Evolutionary conservation across 2,113 vertebrate genomes (phyloP).

Genomic region (Stegostoma tigrinum): DNA sequence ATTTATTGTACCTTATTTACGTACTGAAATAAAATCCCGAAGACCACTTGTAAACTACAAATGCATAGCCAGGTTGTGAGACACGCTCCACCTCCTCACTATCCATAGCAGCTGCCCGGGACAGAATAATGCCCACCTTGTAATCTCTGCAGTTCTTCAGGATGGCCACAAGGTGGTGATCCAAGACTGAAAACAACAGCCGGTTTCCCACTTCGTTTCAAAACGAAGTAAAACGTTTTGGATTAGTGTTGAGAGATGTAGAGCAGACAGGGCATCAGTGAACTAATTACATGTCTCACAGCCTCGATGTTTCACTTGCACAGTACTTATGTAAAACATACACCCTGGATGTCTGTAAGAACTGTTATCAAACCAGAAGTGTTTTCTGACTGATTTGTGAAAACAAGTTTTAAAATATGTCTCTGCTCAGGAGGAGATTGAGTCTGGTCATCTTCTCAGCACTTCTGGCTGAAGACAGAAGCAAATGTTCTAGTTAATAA

Average conservation of each 20-base stretch:
- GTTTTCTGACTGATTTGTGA: background rate
- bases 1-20: background rate
- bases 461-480: too few relatives aligned
- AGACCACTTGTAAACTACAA: background rate
- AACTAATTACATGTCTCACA: background rate
- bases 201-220: background rate
- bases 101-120: background rate
- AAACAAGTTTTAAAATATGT: background rate
- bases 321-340: background rate
- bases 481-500: too few relatives aligned
- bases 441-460: too few relatives aligned
- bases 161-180: background rate
- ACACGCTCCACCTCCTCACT: background rate
- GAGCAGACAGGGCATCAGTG: background rate
- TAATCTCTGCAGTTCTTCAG: background rate
- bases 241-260: background rate
- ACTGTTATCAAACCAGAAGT: background rate
- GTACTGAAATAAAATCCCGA: background rate
- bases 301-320: background rate
- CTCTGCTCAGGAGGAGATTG: too few relatives aligned
- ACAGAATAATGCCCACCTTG: background rate
- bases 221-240: background rate
- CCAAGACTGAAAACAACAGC: background rate
- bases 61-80: background rate
- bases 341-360: background rate